Conservation (phyloP, 35 echinoderm and acorn worm genomes). For the Ophioderma brevispina region DNA sequence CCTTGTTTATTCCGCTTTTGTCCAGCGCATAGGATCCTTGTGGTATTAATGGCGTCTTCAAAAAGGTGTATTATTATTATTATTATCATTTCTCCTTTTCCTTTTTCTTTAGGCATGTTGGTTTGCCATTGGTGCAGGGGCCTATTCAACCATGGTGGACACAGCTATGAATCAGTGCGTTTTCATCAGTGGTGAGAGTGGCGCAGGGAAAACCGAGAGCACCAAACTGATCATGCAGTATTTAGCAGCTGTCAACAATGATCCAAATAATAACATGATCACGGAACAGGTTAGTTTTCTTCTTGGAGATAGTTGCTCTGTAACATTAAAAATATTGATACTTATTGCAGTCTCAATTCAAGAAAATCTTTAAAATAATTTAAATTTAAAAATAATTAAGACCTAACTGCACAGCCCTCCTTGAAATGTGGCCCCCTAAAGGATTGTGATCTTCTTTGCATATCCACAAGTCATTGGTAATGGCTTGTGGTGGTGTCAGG, state of each 20-base stretch:
- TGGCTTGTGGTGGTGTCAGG: too few species aligned
- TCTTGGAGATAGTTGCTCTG: too few species aligned
- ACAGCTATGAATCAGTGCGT: constrained; percentile 76
- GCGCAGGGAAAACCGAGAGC: constrained; percentile 95
- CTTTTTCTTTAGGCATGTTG: constrained; percentile 72
- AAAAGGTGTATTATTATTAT: not conserved
- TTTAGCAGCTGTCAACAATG: constrained; percentile 29
- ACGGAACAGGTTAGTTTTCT: constrained; percentile 75
- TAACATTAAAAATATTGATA: too few species aligned
- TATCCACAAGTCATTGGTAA: too few species aligned
- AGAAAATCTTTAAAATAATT: too few species aligned
- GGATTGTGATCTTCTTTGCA: too few species aligned
- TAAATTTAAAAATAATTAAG: too few species aligned
- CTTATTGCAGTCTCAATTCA: too few species aligned
- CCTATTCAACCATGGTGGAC: constrained; percentile 74
- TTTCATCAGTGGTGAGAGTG: constrained; percentile 97
- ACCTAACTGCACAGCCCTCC: too few species aligned
- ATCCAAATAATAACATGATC: constrained; percentile 67
- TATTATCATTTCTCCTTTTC: not conserved
- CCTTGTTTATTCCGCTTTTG: too few species aligned
- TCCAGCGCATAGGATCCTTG: not conserved
- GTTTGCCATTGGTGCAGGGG: constrained; percentile 90
- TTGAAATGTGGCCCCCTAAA: too few species aligned
- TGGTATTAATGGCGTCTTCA: not conserved
- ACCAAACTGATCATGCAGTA: constrained; percentile 99